Percentiles rank a stretch among this genome's conserved stretches.
Evolutionary conservation across 2,888 invertebrate species (phyloP).

Genomic region (Philaethria dido): DNA sequence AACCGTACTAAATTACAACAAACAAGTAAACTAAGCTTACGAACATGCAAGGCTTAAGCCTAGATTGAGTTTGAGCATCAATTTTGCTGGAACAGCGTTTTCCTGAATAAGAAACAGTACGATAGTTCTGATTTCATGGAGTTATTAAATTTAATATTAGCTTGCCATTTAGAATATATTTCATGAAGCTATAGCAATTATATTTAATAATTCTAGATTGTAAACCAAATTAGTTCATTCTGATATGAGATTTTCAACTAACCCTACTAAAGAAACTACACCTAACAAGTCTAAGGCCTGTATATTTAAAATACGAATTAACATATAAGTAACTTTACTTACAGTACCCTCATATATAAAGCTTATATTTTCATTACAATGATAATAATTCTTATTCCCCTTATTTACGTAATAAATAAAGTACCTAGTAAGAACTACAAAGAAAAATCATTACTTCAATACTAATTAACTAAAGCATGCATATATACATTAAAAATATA

Average conservation of each 20-base stretch:
- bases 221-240: background rate
- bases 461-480: constrained; percentile 1
- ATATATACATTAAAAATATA: background rate
- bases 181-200: background rate
- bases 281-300: background rate
- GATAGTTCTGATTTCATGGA: background rate
- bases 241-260: background rate
- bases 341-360: too few species aligned
- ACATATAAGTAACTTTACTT: background rate
- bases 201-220: background rate
- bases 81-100: constrained; percentile 35
- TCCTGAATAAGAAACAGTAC: constrained; percentile 36
- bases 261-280: background rate
- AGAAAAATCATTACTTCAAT: background rate
- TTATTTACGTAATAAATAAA: background rate
- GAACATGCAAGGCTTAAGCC: constrained; percentile 40
- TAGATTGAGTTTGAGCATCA: constrained; percentile 38
- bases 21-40: constrained; percentile 36
- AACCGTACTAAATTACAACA: constrained; percentile 7
- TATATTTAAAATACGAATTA: background rate
- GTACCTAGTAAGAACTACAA: background rate
- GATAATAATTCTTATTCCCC: too few species aligned
- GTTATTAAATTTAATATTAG: background rate
- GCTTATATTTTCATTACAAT: too few species aligned
- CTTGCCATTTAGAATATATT: background rate